phyloP scores from a whole-genome alignment of 2,797 vertebrate species.

The Gephyroberyx darwinii region DNA sequence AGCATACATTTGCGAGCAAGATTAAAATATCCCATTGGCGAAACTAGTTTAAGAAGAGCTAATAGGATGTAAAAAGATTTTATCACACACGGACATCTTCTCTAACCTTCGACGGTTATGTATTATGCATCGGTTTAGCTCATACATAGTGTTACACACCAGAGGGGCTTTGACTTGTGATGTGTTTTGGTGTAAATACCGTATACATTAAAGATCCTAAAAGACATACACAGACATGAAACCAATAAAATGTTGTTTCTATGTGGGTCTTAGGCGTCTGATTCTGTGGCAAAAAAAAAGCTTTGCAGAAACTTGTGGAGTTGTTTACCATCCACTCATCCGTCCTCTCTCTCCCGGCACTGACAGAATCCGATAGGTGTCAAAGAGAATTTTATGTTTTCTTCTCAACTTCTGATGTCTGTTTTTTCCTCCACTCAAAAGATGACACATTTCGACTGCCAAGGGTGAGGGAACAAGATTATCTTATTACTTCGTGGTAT shows the following conservation, averaged over 20 bases:
- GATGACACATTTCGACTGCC: conserved; percentile 59
- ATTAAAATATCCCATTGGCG: conserved; percentile 53
- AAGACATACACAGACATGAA: conserved; percentile 16
- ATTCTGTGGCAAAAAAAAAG: conserved; percentile 23
- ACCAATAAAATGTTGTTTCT: conserved; percentile 34
- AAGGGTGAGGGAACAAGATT: conserved; percentile 61
- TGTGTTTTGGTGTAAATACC: conserved; percentile 48
- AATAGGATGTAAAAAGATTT: conserved; percentile 29
- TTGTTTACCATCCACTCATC: conserved; percentile 67
- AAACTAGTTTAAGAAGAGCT: conserved; percentile 27
- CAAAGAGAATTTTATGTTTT: conserved; percentile 71
- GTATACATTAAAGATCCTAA: conserved; percentile 33
- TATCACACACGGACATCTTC: conserved; percentile 26
- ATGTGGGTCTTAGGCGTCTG: conserved; percentile 23
- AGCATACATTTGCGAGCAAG: conserved; percentile 50
- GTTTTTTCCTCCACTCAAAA: conserved; percentile 21
- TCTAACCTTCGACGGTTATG: conserved; percentile 23
- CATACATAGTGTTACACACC: background rate
- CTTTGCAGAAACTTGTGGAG: conserved; percentile 57
- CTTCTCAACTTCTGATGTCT: conserved; percentile 56
- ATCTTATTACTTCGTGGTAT: conserved; percentile 56
- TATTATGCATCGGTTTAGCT: conserved; percentile 60
- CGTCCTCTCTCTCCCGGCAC: conserved; percentile 33
- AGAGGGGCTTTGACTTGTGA: conserved; percentile 34
- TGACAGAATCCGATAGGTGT: conserved; percentile 72